Evolutionary conservation across 2,113 vertebrate species (phyloP), one percentile per base, ranked within the genome.

Genomic region (Pimephales promelas): DNA sequence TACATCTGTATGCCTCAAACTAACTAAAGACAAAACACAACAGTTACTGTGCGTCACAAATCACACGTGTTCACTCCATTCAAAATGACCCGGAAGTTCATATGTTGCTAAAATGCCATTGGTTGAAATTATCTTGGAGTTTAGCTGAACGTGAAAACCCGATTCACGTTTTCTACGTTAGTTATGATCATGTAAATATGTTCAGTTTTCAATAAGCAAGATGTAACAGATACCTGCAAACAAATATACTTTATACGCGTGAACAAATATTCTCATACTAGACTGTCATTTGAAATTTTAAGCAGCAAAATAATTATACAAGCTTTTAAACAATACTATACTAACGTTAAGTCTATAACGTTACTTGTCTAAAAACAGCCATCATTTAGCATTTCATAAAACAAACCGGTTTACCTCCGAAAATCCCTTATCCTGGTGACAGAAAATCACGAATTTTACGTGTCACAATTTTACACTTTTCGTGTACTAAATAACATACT

Each of bases 1-100:
- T 59, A 40, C 0, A 24, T 57, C 22, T 57, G 7, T 24, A 40
- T 11, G 26, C 1, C 16, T 45, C 34, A 79, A 45, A 28, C n/a
- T 18, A 24, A 59, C 11, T 36, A 16, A 59, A 45, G 13, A 18
- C 2, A 20, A 64, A 64, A 4, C 75, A 16, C 11, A n/a, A 26
- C 0, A 31, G 20, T 18, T 54, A 45, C 45, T 61, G 36, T 40
- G 28, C 24, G 26, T 36, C n/a, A 4, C 11, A 52, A 31, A 31
- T 3, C 40, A 62, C 81, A 72, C 22, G 43, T 40, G 71, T 62
- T 49, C 26, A 1, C 13, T 75, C 43, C 40, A 77, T 54, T 66
- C 82, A 83, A 77, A 54, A 45, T 56, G 14, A 83, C 82, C 82
- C 57, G 73, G 73, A 66, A 66, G 43, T 56, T 20, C 7, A 66